Evolutionary conservation across 2,888 invertebrate species (phyloP), one percentile per base, ranked within the genome.

Genomic region (Drosophila emarginata): DNA sequence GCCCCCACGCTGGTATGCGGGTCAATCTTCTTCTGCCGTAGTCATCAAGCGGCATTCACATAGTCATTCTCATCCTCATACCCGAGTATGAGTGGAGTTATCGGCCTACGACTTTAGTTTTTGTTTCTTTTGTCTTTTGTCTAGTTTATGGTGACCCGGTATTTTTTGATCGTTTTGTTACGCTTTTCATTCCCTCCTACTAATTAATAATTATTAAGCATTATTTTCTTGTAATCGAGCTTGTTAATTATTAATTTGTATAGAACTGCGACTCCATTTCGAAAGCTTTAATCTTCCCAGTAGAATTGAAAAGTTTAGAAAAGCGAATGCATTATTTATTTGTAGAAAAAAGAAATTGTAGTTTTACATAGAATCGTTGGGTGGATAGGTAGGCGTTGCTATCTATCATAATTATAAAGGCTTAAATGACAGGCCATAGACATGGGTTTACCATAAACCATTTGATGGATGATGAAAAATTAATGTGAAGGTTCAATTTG

Each of bases 201-300:
- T 76, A 85, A 87, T 87, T 85, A 87, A 79, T 80, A 78, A 85
- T 74, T 78, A 83, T 83, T 74, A 82, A 77, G 69, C 67, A 74
- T 67, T 87, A 73, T 78, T 76, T 67, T 72, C 76, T 64, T 79
- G 80, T 72, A 81, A 80, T 79, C 81, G 82, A 85, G 79, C 80
- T 72, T 72, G 67, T 74, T 73, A 45, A 45, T 45, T 72, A 69
- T 81, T 77, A 67, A 69, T 72, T 23, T 65, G 59, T 53, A 28
- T 36, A 21, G 64, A 21, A 45, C 56, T 67, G 53, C 39, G 54
- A 54, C 54, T 36, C 45, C 18, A 18, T 36, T 36, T 15, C 18
- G 36, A 36, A 54, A 54, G 26, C n/a, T 32, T 2, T 26, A 26
- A 26, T 32, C 32, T 9, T 32, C 1, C 9, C 32, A 40, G 23